Evolutionary conservation across 2,797 vertebrate genomes (phyloP).

Genomic region (Sebastes ruberrimus): DNA sequence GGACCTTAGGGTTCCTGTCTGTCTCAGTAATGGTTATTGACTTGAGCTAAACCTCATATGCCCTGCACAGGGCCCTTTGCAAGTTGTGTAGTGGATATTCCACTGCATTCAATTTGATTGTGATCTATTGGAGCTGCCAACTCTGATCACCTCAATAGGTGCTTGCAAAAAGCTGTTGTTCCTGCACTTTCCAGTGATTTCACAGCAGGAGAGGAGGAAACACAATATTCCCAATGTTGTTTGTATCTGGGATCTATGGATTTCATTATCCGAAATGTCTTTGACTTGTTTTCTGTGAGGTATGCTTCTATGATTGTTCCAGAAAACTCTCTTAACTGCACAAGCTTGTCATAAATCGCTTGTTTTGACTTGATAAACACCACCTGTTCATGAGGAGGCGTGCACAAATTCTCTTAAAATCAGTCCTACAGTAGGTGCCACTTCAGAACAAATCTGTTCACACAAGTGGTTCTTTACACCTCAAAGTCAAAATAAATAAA

Average conservation of each 20-base stretch:
- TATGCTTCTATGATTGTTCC: background rate
- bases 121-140: conserved; percentile 40
- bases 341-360: background rate
- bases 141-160: conserved; percentile 19
- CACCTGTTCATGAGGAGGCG: background rate
- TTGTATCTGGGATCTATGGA: background rate
- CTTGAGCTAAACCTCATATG: conserved; percentile 29
- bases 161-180: background rate
- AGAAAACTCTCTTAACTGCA: background rate
- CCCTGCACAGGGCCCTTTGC: conserved; percentile 17
- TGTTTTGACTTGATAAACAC: background rate
- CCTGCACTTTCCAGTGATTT: background rate
- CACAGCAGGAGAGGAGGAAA: background rate
- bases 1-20: conserved; percentile 29
- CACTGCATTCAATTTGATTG: conserved; percentile 39
- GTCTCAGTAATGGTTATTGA: conserved; percentile 51
- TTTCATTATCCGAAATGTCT: background rate
- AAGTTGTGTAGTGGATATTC: conserved; percentile 24
- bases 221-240: background rate
- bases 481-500: background rate
- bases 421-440: background rate
- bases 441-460: background rate
- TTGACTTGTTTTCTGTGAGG: background rate
- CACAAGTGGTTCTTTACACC: background rate
- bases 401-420: background rate